These are phyloP conservation scores for Fregetta grallaria DNA, from an alignment of 2,113 vertebrate genomes.

Conservation along the genomic window DNA sequence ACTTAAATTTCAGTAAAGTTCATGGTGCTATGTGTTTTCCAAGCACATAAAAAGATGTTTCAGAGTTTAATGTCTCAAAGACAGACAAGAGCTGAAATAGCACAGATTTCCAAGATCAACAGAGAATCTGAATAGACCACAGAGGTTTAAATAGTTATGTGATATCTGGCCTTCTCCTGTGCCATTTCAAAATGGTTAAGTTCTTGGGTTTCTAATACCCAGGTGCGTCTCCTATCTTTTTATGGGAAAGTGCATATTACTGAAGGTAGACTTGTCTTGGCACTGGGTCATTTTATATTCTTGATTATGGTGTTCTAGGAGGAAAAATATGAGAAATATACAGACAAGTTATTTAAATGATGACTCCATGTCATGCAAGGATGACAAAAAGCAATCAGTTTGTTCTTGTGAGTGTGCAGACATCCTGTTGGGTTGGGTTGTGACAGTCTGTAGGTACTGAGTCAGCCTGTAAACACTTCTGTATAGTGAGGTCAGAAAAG, in stretches of 20 bases:
- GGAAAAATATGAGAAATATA: neutral
- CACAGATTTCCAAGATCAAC: neutral
- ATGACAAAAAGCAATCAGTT: neutral
- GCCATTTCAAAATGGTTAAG: neutral
- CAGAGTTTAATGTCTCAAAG: neutral
- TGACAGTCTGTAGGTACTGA: neutral
- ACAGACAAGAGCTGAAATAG: neutral
- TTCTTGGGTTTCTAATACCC: neutral
- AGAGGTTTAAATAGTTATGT: neutral
- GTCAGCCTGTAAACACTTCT: neutral
- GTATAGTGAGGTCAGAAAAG: neutral
- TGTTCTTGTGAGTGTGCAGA: neutral
- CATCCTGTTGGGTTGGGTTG: neutral
- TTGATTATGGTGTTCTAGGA: neutral
- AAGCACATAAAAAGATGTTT: neutral
- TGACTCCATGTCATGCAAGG: neutral
- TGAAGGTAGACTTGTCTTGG: neutral
- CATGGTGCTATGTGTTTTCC: neutral
- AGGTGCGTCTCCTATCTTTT: neutral
- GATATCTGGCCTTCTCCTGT: neutral
- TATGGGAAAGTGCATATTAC: neutral
- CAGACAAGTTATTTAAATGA: neutral
- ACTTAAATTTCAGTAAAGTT: neutral
- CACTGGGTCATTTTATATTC: neutral
- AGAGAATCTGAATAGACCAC: neutral